A percentile compares a stretch with the other conserved stretches of the same genome.
Evolutionary conservation across 2,888 invertebrate genomes (phyloP).

Genomic region (Apodemia duryi): DNA sequence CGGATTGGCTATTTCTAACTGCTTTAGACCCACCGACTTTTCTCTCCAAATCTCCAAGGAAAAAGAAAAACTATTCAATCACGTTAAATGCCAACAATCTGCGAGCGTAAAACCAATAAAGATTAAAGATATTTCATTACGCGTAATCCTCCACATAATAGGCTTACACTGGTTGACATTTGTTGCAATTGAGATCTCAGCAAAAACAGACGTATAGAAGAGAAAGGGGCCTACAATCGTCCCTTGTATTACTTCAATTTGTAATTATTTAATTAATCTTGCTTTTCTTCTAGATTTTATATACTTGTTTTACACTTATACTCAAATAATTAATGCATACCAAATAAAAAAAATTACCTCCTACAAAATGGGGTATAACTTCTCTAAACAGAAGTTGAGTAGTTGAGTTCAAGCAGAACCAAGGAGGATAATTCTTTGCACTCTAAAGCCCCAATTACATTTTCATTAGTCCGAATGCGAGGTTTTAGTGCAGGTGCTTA

Average conservation of each 20-base stretch:
- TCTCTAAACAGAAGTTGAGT: no score
- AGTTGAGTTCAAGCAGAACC: no score
- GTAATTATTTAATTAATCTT: constrained; percentile 5
- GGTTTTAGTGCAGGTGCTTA: no score
- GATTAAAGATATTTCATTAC: constrained; percentile 78
- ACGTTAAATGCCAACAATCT: constrained; percentile 39
- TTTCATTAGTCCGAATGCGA: no score
- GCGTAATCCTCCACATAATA: constrained; percentile 67
- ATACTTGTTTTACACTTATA: no score
- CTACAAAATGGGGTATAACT: no score
- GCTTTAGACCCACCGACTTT: no score
- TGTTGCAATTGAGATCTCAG: constrained; percentile 48
- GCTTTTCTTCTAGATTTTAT: background rate
- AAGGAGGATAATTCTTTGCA: no score
- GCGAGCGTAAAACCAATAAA: constrained; percentile 53
- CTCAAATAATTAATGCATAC: no score
- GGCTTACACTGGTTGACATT: constrained; percentile 71
- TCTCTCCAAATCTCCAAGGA: constrained; percentile 34
- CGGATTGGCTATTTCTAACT: no score
- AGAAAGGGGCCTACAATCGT: constrained; percentile 29
- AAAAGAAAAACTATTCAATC: constrained; percentile 41
- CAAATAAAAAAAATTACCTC: no score
- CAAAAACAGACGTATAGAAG: constrained; percentile 26
- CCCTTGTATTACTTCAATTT: constrained; percentile 31
- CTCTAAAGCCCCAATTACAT: no score